Evolutionary conservation across 2,888 invertebrate species (phyloP).

Genomic region (Pristionchus mayeri): DNA sequence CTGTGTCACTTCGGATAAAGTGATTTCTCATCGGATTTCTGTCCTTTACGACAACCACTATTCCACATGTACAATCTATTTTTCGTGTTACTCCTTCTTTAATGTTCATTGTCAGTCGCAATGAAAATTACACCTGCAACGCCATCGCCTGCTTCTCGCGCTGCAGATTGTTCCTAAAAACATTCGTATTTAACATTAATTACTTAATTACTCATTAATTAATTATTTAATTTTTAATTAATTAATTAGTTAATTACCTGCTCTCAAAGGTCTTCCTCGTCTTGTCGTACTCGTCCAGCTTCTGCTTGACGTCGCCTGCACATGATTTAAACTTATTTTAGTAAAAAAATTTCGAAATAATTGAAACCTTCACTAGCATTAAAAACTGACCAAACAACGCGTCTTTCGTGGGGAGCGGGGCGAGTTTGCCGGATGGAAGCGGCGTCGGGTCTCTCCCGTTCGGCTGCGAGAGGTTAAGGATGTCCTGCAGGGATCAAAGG

Average conservation of each 20-base stretch:
- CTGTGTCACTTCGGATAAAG: no score
- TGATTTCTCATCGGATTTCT: no score
- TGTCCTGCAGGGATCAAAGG: slow-evolving; percentile 59
- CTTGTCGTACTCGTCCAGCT: slow-evolving; percentile 70
- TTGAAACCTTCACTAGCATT: not conserved
- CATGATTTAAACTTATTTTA: not conserved
- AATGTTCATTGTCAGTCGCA: no score
- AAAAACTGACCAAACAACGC: slow-evolving; percentile 79
- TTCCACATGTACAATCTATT: no score
- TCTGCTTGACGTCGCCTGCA: slow-evolving; percentile 72
- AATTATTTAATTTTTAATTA: no score
- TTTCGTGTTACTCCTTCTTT: no score
- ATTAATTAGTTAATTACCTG: slow-evolving; percentile 39
- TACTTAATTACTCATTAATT: no score
- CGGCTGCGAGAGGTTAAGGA: slow-evolving; percentile 71
- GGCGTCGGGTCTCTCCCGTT: slow-evolving; percentile 68
- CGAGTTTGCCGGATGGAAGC: slow-evolving; percentile 77
- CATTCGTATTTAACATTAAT: no score
- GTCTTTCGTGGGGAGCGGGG: slow-evolving; percentile 78
- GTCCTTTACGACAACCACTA: no score
- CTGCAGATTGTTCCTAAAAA: slow-evolving; percentile 61
- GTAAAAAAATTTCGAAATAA: not conserved
- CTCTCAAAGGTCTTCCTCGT: slow-evolving; percentile 70
- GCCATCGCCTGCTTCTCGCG: slow-evolving; percentile 71
- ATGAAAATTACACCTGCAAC: slow-evolving; percentile 59